Evolutionary conservation across 2,113 vertebrate genomes (phyloP).

Genomic region (Microtus ochrogaster): DNA sequence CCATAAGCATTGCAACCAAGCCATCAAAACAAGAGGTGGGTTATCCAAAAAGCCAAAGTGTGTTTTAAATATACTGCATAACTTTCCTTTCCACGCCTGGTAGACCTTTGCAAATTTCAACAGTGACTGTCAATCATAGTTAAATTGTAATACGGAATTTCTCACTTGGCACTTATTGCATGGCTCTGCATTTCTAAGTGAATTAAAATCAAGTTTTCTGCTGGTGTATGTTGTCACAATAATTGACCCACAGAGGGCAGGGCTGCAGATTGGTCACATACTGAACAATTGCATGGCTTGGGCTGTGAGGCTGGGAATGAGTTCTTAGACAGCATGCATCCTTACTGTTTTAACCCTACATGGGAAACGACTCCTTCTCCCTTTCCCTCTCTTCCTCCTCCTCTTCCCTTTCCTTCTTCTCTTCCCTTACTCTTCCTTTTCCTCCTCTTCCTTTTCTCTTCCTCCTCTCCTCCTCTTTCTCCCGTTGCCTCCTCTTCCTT

Average conservation of each 20-base stretch:
- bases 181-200: slow-evolving; percentile 14
- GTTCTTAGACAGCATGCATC: not conserved
- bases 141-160: not conserved
- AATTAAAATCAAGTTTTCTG: slow-evolving; percentile 4
- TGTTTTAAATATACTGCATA: not conserved
- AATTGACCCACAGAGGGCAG: not conserved
- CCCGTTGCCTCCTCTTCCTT: not conserved
- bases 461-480: not conserved
- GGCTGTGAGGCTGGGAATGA: not conserved
- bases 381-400: too few species aligned
- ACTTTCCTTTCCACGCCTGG: not conserved
- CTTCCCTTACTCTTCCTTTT: not conserved
- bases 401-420: not conserved
- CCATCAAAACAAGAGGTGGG: not conserved
- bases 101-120: slow-evolving; percentile 22
- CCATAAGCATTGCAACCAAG: not conserved
- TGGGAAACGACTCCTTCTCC: not conserved
- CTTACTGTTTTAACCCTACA: not conserved
- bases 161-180: not conserved
- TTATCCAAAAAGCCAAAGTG: not conserved
- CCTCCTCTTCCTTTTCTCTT: not conserved
- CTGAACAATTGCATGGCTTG: not conserved
- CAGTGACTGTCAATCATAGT: not conserved
- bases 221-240: not conserved
- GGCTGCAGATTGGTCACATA: not conserved